Evolutionary conservation across 1,140 invertebrate species (phyloP).

Genomic region (Ceratosolen fusciceps): DNA sequence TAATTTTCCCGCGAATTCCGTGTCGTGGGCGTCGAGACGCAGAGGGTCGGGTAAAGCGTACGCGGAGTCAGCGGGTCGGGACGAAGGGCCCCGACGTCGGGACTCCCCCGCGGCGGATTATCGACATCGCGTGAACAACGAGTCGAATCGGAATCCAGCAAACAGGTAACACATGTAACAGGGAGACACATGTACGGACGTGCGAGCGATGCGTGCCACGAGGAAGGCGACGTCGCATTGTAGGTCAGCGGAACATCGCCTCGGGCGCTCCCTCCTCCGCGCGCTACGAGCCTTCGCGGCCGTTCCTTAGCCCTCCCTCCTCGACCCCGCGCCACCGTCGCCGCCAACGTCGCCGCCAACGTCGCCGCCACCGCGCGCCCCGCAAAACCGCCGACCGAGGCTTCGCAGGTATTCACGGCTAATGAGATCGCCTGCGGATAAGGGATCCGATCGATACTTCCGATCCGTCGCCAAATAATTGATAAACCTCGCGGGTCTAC

Average conservation of each 20-base stretch:
- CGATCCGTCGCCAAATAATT: no score
- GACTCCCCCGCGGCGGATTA: not conserved
- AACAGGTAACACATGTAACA: no score
- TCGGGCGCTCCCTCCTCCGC: slow-evolving; percentile 68
- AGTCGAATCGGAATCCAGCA: slow-evolving; percentile 18
- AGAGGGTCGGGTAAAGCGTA: no score
- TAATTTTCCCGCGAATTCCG: not conserved
- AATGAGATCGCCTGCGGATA: not conserved
- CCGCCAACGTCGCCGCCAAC: no score
- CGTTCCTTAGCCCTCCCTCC: slow-evolving; percentile 62
- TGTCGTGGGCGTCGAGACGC: no score
- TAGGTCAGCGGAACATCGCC: slow-evolving; percentile 71
- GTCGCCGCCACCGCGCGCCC: slow-evolving; percentile 34
- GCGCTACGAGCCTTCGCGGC: no score
- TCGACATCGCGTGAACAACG: not conserved
- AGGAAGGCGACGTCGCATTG: slow-evolving; percentile 45
- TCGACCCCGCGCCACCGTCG: no score
- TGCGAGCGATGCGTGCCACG: slow-evolving; percentile 6
- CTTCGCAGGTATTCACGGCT: not conserved
- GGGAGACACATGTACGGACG: not conserved
- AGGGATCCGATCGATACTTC: slow-evolving; percentile 6
- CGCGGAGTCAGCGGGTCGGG: no score
- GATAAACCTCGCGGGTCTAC: no score
- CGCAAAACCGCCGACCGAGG: not conserved
- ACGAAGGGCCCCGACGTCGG: no score